Base-by-base conservation (phyloP, 2,797 vertebrate genomes). In the Ptychadena robeensis region DNA sequence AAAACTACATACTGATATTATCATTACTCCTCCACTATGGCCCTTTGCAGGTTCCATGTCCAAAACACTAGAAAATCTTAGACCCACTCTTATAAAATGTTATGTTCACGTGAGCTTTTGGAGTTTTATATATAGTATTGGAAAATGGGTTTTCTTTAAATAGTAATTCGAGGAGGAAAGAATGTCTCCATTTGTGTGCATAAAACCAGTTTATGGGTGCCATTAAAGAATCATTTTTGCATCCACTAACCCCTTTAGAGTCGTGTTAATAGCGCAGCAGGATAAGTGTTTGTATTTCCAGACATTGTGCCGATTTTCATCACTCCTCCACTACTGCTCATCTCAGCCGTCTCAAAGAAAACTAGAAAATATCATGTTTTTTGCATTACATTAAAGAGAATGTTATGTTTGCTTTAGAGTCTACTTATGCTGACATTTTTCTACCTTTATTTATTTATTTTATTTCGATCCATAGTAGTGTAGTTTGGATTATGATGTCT, bases 261-360 rank as follows among this genome's bases (percentile, higher is more conserved):
- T 53, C 1, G 44, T 53, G 44, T 53, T 53, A 22, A 22, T 53
- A 53, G 22, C 5, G 22, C 44, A 53, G 44, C 15, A 53, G 18
- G 44, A 18, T 1, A 22, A 53, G 44, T 53, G 44, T 53, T 53
- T 73, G 14, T 73, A 22, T 73, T 53, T 65, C 9, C n/a, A 73
- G 31, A 57, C 9, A 8, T 40, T 9, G 59, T 27, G 44, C 30
- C 34, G 44, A 40, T 57, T 73, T 67, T 57, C 28, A 66, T 67
- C 57, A 48, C 61, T 66, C 28, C 30, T 65, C 28, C 32, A 31
- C 66, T 53, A 34, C 67, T 61, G 6, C 68, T 11, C 44, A n/a
- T 34, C 34, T 31, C 80, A 81, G 80, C 80, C 67, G 63, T 81
- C 30, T 81, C 48, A 40, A 34, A 34, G 6, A 67, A 30, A 5